Base-by-base conservation (phyloP, 1,140 invertebrate genomes). In the Ceratina japonica region DNA sequence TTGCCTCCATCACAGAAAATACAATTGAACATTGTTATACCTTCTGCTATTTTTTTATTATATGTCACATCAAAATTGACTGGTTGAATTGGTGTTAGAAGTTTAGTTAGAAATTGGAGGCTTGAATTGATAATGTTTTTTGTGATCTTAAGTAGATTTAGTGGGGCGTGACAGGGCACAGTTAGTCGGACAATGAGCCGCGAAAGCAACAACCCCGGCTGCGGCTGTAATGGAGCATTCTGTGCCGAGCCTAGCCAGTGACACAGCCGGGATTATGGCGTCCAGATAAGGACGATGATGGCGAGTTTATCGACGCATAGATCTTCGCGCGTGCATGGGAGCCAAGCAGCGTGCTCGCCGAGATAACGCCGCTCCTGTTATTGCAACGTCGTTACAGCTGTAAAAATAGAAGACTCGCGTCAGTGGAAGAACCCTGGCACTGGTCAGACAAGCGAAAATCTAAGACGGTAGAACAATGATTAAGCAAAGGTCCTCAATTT, bases 111-210 rank as follows among this genome's bases (percentile, higher is more conserved):
- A n/a, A n/a, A n/a, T 31, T 4, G 2, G 27, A 31, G 27, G 27
- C 4, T 31, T 4, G 27, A 1, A 4, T 31, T 31, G 27, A 31
- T 31, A 31, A 31, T 44, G 37, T 44, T 44, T 44, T 44, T 44
- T 10, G 37, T 44, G 37, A 44, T 44, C 37, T 44, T 44, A 44
- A 44, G 37, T 44, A 44, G 3, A 44, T 44, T 44, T 44, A 44
- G 37, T 10, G 10, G 37, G 37, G 56, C 44, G 72, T 69, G 75
- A 77, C 76, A 56, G 61, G 65, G 15, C 0, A 16, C 63, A 56
- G 64, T 80, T 80, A 80, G 70, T 56, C 49, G 74, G 74, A 80
- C 75, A 80, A 77, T 70, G 79, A 80, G 54, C 63, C 74, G 79
- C 79, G 79, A 76, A 70, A 76, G 79, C 73, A 70, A 76, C 78